phyloP scores from a whole-genome alignment of 2,113 vertebrate genomes.

The Prunella fulvescens region DNA sequence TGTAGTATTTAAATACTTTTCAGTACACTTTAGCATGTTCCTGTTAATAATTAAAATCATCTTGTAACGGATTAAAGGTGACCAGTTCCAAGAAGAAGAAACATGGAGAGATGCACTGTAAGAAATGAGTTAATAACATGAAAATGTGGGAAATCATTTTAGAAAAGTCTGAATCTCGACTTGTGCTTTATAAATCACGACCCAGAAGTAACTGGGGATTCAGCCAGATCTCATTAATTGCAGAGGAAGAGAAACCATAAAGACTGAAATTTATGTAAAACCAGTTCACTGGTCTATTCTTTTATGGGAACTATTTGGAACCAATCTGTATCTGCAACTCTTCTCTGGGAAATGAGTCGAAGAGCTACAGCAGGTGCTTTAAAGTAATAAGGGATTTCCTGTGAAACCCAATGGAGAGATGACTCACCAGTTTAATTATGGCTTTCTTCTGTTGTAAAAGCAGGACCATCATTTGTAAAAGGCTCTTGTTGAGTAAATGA shows the following conservation, averaged over 20 bases:
- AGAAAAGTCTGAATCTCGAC: background rate
- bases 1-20: background rate
- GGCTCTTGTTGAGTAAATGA: background rate
- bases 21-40: background rate
- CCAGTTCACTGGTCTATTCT: conserved; percentile 23
- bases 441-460: background rate
- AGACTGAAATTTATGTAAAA: conserved; percentile 47
- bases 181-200: conserved; percentile 58
- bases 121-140: conserved; percentile 37
- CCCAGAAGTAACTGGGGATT: conserved; percentile 9
- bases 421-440: conserved; percentile 47
- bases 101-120: background rate
- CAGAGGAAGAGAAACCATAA: conserved; percentile 27
- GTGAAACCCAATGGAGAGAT: background rate
- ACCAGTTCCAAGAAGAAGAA: conserved; percentile 22
- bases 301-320: conserved; percentile 56
- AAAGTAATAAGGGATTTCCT: conserved; percentile 55
- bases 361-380: conserved; percentile 27
- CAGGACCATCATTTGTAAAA: background rate
- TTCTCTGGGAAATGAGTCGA: conserved; percentile 30
- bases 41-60: background rate
- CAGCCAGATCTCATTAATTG: conserved; percentile 64
- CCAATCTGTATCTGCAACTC: conserved; percentile 14
- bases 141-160: conserved; percentile 51
- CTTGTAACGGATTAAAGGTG: background rate